These are phyloP conservation scores for Brenthis hecate DNA, from an alignment of 2,888 invertebrate species.

Conservation along the genomic window DNA sequence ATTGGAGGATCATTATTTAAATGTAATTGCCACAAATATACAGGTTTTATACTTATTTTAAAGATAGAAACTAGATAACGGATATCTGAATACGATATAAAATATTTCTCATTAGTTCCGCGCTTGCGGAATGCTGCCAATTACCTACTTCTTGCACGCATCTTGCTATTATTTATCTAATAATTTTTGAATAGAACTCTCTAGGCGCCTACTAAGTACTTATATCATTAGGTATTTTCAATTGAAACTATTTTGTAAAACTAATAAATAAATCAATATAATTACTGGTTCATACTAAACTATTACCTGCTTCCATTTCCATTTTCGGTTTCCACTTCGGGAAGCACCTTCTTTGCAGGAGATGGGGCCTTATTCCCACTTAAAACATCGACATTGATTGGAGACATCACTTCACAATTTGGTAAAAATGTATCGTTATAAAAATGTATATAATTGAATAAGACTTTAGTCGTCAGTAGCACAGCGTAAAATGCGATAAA, in stretches of 20 bases:
- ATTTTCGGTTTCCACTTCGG: conserved; percentile 68
- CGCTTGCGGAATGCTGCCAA: conserved; percentile 12
- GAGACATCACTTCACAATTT: conserved; percentile 70
- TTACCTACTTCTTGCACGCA: conserved; percentile 13
- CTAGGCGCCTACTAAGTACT: neutral
- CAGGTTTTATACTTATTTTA: no score
- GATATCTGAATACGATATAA: conserved; percentile 11
- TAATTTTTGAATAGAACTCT: conserved; percentile 6
- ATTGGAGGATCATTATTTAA: no score
- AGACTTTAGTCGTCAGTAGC: conserved; percentile 61
- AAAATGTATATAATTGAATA: conserved; percentile 44
- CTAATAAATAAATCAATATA: neutral
- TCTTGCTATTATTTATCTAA: conserved; percentile 1
- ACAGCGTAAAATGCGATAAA: conserved; percentile 63
- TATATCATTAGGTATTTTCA: neutral
- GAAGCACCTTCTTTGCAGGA: conserved; percentile 63
- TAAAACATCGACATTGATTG: conserved; percentile 65
- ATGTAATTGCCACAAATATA: no score
- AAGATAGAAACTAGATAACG: no score
- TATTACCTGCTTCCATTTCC: conserved; percentile 53
- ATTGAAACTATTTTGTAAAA: neutral
- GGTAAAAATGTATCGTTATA: conserved; percentile 26
- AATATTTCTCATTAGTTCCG: conserved; percentile 41
- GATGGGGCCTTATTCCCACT: conserved; percentile 58
- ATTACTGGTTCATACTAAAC: neutral